phyloP scores from a whole-genome alignment of 37 sponge, comb jelly and placozoan genomes.

The Agelas oroides region DNA sequence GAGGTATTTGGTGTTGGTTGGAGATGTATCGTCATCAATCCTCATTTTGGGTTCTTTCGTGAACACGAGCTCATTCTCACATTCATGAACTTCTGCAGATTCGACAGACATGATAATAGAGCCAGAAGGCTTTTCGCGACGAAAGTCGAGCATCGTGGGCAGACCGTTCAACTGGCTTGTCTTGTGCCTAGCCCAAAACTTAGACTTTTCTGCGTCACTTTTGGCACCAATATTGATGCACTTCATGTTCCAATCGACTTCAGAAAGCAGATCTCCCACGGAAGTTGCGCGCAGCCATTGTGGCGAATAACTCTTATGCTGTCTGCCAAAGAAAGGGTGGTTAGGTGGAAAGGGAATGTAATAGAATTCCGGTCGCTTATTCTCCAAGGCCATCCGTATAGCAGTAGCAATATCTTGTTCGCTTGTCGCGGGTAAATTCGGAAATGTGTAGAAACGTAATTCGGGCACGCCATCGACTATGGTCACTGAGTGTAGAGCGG shows the following conservation, averaged over 20 bases:
- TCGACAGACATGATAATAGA: constrained; percentile 40
- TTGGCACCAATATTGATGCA: constrained; percentile 28
- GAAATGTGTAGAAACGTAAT: too few species aligned
- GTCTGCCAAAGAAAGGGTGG: constrained; percentile 57
- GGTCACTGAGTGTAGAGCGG: too few species aligned
- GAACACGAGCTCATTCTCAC: constrained; percentile 24
- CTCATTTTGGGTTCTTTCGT: constrained; percentile 44
- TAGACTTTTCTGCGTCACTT: constrained; percentile 33
- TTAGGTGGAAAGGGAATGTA: constrained; percentile 12
- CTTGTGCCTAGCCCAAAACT: constrained; percentile 22
- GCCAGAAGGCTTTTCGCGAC: background rate
- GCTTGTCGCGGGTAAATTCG: too few species aligned
- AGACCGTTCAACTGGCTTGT: constrained; percentile 49
- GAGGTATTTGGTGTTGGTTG: constrained; percentile 34
- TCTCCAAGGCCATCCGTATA: constrained; percentile 7
- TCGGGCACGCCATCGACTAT: too few species aligned
- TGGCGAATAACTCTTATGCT: constrained; percentile 41
- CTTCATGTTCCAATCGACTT: constrained; percentile 65
- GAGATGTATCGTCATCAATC: background rate
- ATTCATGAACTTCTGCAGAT: background rate
- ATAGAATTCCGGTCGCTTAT: constrained; percentile 39
- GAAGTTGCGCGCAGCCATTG: constrained; percentile 36
- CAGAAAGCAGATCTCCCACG: constrained; percentile 50
- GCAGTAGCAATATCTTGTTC: background rate
- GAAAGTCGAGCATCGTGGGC: constrained; percentile 28